These are phyloP conservation scores for Scaptomyza montana DNA, from an alignment of 1,140 invertebrate genomes.

Conservation along the genomic window DNA sequence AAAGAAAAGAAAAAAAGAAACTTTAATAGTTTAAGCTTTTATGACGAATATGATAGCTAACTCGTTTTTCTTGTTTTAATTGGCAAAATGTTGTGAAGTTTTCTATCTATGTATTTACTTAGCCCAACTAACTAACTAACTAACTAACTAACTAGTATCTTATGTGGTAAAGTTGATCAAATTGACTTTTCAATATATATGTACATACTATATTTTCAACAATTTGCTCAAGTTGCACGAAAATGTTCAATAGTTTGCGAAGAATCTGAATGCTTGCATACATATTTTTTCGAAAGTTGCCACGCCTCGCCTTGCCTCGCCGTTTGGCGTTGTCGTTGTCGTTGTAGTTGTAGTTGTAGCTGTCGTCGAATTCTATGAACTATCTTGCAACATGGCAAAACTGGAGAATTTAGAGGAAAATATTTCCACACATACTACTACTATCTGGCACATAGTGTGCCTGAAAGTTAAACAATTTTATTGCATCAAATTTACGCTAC, in stretches of 20 bases:
- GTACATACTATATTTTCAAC: not conserved
- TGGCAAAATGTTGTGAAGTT: too few relatives aligned
- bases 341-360: too few relatives aligned
- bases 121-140: too few relatives aligned
- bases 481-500: slow-evolving; percentile 66
- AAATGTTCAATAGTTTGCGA: not conserved
- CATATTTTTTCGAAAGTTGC: not conserved
- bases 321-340: too few relatives aligned
- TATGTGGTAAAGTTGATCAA: not conserved
- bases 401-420: not conserved
- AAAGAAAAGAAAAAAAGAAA: too few relatives aligned
- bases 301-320: not conserved
- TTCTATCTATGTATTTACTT: too few relatives aligned
- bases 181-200: not conserved
- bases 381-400: not conserved
- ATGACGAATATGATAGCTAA: too few relatives aligned
- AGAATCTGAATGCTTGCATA: not conserved
- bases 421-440: not conserved
- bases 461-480: slow-evolving; percentile 61
- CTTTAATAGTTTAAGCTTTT: too few relatives aligned
- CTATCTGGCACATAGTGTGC: slow-evolving; percentile 31
- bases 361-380: too few relatives aligned
- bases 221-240: too few relatives aligned
- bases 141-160: too few relatives aligned
- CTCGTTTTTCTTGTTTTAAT: not conserved